Evolutionary conservation across 1,140 invertebrate species (phyloP).

Genomic region (Papilio polyxenes): DNA sequence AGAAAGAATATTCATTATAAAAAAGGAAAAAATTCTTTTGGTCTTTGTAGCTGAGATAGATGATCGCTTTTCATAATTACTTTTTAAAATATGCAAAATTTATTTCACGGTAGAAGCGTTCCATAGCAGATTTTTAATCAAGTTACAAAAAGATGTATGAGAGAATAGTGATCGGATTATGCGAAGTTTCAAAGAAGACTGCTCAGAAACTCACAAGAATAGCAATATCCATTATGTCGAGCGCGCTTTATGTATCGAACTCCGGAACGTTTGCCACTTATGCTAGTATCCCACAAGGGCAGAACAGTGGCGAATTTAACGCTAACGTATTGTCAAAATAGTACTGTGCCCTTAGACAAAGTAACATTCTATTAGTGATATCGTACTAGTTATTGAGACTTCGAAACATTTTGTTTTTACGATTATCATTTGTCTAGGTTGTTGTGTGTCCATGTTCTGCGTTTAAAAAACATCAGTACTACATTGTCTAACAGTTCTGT

Average conservation of each 20-base stretch:
- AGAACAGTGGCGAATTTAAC: neutral
- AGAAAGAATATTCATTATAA: neutral
- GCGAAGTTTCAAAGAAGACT: conserved; percentile 74
- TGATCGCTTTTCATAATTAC: neutral
- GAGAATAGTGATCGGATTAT: conserved; percentile 75
- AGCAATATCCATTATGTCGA: conserved; percentile 78
- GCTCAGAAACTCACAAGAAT: conserved; percentile 77
- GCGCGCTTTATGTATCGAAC: conserved; percentile 66
- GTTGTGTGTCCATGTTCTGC: neutral
- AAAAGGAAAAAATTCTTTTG: neutral
- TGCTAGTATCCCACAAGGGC: neutral
- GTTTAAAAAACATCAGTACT: conserved; percentile 36
- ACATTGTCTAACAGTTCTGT: conserved; percentile 41
- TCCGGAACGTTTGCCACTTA: conserved; percentile 59
- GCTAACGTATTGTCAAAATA: neutral
- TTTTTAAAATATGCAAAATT: conserved; percentile 36
- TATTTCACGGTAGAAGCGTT: conserved; percentile 36
- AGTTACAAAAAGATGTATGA: conserved; percentile 67
- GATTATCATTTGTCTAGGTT: neutral
- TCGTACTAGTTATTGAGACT: neutral
- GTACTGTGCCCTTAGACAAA: neutral
- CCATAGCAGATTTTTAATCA: conserved; percentile 20
- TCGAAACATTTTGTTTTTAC: neutral
- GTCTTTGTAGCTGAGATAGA: neutral
- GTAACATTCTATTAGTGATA: too few relatives aligned